Percentiles rank a stretch among this genome's conserved stretches.
Conservation (phyloP, 2,113 vertebrate species). For the Oreochromis tanganicae region DNA sequence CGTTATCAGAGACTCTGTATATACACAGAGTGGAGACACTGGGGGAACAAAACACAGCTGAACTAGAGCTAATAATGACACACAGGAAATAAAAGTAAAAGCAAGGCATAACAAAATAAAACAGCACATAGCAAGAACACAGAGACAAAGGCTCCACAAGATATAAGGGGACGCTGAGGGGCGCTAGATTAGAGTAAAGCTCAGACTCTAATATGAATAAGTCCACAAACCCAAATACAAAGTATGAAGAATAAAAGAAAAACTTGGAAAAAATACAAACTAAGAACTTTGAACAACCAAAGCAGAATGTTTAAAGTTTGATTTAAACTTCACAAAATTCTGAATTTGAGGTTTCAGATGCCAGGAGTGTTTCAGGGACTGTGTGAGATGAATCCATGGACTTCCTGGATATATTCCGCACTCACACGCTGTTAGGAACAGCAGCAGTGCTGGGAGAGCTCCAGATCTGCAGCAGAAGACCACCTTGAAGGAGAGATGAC, state of each 20-base stretch:
- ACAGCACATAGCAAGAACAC: not conserved
- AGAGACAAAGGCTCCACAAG: not conserved
- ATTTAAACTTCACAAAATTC: not conserved
- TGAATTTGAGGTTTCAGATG: not conserved
- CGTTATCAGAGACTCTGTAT: not conserved
- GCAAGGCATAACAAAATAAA: not conserved
- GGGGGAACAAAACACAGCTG: not conserved
- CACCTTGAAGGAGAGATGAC: not conserved
- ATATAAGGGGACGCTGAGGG: not conserved
- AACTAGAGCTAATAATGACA: not conserved
- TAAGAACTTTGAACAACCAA: no score
- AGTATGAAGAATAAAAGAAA: no score
- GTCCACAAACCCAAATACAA: not conserved
- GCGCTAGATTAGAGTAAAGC: not conserved
- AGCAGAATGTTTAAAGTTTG: not conserved
- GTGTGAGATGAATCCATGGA: not conserved
- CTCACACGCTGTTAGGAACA: not conserved
- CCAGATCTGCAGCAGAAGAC: not conserved
- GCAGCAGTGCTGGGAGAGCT: not conserved
- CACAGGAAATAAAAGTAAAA: not conserved
- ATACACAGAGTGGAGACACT: not conserved
- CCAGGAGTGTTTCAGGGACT: not conserved
- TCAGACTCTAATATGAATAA: not conserved
- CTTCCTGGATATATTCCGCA: not conserved
- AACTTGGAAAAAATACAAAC: no score